Base-by-base conservation (phyloP, 1,140 invertebrate genomes). In the Solenopsis invicta region DNA sequence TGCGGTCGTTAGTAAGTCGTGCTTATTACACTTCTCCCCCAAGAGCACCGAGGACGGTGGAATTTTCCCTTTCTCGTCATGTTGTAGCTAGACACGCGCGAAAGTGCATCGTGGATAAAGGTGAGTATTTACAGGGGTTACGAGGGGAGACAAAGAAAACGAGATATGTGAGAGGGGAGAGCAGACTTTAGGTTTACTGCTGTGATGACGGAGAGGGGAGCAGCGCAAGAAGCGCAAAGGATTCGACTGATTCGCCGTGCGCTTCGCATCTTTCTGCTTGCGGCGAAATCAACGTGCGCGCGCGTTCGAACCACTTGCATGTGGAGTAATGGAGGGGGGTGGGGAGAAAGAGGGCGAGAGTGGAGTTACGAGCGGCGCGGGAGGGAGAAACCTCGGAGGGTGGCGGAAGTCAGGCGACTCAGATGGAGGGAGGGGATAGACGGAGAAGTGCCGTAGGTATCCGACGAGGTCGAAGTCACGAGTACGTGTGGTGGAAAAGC, bases 81-180 rank as follows among this genome's bases (percentile, higher is more conserved):
- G 59, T 21, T 48, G 45, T 75, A 52, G 41, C 41, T 34, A 77
- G 10, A 21, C n/a, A n/a, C 10, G 62, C 78, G 67, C 59, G 86
- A 88, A 87, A 89, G 56, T 87, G 24, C 72, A 80, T 90, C 66
- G n/a, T 34, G 21, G 82, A 45, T 52, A 74, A 54, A 69, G 54
- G 64, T 29, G 34, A 69, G 29, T 61, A 66, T 81, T 89, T 86
- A 86, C 87, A 41, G 54, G 41, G 77, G 54, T 67, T 71, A 54
- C 29, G 54, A 59, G 71, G 52, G 61, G 48, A 72, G 56, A 67
- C 66, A 76, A 81, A 50, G 34, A 37, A 41, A 86, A 52, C 4
- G 34, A 29, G 52, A 54, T n/a, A 34, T 10, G 37, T 21, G 18
- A 66, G 41, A 41, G 69, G 59, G 41, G 61, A 50, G 61, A 59